Percentiles rank a stretch among this genome's conserved stretches.
These are phyloP conservation scores for Corythaeola cristata DNA, from an alignment of 2,113 vertebrate species.

Conservation along the genomic window DNA sequence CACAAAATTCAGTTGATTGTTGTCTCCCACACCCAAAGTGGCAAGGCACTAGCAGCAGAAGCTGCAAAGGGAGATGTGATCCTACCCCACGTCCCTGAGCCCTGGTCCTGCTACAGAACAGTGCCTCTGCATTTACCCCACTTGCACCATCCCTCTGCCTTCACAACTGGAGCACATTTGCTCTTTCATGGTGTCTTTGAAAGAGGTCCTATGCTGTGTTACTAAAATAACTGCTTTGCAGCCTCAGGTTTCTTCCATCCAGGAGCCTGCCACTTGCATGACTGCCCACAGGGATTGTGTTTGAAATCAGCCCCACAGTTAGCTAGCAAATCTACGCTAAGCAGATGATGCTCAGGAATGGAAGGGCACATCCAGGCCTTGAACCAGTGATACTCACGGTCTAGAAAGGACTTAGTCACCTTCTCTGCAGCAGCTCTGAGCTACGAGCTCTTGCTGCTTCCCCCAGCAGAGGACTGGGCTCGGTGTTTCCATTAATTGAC, in stretches of 20 bases:
- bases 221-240: neutral
- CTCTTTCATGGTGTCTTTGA: neutral
- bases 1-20: neutral
- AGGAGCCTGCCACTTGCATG: neutral
- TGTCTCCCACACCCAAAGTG: neutral
- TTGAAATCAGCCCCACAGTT: neutral
- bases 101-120: neutral
- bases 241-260: neutral
- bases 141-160: neutral
- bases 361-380: neutral
- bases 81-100: neutral
- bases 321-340: neutral
- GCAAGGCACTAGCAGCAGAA: neutral
- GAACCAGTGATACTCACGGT: neutral
- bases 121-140: neutral
- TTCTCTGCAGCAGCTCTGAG: neutral
- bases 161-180: neutral
- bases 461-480: neutral
- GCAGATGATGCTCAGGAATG: neutral
- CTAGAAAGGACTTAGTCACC: neutral
- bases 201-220: neutral
- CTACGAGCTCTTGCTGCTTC: neutral
- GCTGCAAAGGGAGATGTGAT: neutral
- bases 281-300: neutral
- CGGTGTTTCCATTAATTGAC: neutral